These are phyloP conservation scores for Aptenodytes forsteri DNA, from an alignment of 2,113 vertebrate species.

Conservation along the genomic window DNA sequence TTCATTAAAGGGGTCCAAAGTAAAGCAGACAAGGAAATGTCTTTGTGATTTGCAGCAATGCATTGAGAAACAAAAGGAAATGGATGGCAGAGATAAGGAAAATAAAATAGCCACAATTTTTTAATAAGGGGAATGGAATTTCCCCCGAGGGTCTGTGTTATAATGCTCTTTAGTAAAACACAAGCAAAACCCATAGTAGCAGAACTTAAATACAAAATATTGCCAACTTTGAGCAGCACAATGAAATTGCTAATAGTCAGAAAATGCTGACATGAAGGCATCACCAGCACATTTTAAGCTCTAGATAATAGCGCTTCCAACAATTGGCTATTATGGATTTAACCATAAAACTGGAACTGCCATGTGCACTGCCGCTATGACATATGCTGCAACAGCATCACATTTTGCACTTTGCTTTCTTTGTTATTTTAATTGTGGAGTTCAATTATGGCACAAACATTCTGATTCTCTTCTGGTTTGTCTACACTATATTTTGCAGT, in stretches of 20 bases:
- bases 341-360: not conserved
- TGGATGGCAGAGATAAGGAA: conserved; percentile 61
- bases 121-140: conserved; percentile 55
- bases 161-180: conserved; percentile 9
- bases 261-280: not conserved
- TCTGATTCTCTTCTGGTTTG: not conserved
- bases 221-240: not conserved
- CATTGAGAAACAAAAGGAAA: conserved; percentile 59
- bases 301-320: not conserved
- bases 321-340: not conserved
- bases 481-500: not conserved
- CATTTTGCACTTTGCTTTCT: not conserved
- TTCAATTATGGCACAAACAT: not conserved
- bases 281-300: not conserved
- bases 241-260: not conserved
- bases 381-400: not conserved
- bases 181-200: not conserved
- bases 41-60: conserved; percentile 52
- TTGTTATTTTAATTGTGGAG: not conserved
- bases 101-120: conserved; percentile 53
- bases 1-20: conserved; percentile 57
- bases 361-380: not conserved
- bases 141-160: not conserved
- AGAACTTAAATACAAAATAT: conserved; percentile 17
- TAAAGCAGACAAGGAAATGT: conserved; percentile 61